Conservation (phyloP, 2,888 invertebrate genomes). For the Drosophila recens region DNA sequence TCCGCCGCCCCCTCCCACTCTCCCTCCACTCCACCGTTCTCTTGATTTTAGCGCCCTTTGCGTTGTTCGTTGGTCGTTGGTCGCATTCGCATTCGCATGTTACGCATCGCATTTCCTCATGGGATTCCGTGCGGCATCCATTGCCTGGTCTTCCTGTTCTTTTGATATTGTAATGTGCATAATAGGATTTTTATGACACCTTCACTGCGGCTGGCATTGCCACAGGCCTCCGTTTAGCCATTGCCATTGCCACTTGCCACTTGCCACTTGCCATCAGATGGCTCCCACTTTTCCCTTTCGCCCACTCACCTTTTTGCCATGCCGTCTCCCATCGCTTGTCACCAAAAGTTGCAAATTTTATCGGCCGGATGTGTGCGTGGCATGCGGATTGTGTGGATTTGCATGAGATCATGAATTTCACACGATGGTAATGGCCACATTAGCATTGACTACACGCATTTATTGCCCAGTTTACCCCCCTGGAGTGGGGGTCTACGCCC, state of each 20-base stretch:
- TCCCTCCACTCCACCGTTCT: neutral
- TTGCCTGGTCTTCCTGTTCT: conserved; percentile 47
- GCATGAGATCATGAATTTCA: conserved; percentile 78
- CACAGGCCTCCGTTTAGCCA: conserved; percentile 16
- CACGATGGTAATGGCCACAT: conserved; percentile 75
- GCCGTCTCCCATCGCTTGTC: conserved; percentile 57
- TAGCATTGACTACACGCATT: conserved; percentile 78
- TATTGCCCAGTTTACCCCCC: conserved; percentile 44
- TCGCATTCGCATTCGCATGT: conserved; percentile 51
- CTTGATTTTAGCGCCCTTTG: conserved; percentile 44
- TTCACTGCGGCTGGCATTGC: conserved; percentile 52
- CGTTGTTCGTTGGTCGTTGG: conserved; percentile 16
- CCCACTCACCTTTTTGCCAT: neutral
- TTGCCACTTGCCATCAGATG: conserved; percentile 45
- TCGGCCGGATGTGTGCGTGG: conserved; percentile 70
- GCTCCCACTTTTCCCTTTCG: conserved; percentile 22
- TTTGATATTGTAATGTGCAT: conserved; percentile 84
- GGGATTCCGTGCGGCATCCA: conserved; percentile 58
- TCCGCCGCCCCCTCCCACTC: conserved; percentile 12
- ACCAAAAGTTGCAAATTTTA: conserved; percentile 79
- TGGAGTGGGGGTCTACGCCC: neutral
- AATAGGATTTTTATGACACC: conserved; percentile 83
- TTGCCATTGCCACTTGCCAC: neutral
- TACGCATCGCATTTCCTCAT: conserved; percentile 61
- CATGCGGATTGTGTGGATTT: conserved; percentile 70